Base-by-base conservation (phyloP, 2,113 vertebrate species). In the Lepisosteus oculatus region DNA sequence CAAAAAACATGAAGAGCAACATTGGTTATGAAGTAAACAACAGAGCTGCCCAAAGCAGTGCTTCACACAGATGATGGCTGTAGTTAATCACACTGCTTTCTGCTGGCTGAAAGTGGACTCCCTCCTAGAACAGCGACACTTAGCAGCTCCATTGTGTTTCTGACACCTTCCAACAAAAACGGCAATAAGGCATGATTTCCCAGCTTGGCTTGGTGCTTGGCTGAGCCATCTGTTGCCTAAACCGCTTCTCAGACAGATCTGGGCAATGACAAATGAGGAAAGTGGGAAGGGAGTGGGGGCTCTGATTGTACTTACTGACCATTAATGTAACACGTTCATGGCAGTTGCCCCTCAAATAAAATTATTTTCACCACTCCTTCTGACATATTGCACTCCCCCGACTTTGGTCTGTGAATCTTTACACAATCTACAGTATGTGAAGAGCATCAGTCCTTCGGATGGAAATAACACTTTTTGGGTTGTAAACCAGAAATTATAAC, bases 401-500 rank as follows among this genome's bases (percentile, higher is more conserved):
- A 88, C 88, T 93, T 90, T 88, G 90, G 86, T 91, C 88, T 85
- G 81, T 84, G 87, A 81, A 82, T 85, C 90, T 86, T 88, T 84
- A 89, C 29, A 29, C 29, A 29, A 92, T 91, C 94, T 92, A 17
- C 15, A 17, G 15, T 17, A 92, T 91, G 88, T 89, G 85, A 83
- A 88, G 91, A 92, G 88, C 74, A 80, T 29, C 65, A 77, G 81
- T 80, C 71, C 84, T 82, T 83, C 80, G 83, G 84, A 91, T 84
- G 84, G 88, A 86, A 88, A 89, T 84, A 80, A 81, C 76, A 82
- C 78, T 81, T 85, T 29, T 85, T 88, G 87, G 84, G 87, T 90
- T 89, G 92, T 87, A 88, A 89, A 86, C 88, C 90, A 88, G 90
- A 91, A 92, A 90, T 86, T 91, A 90, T 79, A 74, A 89, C 85